Evolutionary conservation across 2,113 vertebrate genomes (phyloP), one percentile per base, ranked within the genome.

Genomic region (Carollia perspicillata): DNA sequence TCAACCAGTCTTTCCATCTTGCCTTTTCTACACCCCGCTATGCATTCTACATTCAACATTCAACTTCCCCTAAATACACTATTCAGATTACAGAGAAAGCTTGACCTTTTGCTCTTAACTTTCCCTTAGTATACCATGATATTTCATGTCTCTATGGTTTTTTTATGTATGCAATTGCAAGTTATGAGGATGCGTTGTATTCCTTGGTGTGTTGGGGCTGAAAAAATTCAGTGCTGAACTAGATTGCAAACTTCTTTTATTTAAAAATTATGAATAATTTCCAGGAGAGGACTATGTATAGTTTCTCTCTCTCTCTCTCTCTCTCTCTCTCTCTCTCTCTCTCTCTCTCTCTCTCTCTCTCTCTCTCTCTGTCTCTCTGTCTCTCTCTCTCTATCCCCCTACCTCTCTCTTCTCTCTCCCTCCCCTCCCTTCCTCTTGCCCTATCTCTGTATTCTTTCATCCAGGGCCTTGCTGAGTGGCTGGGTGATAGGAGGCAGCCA

Each of bases 251-350:
- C 9, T 77, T 0, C 4, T 55, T 55, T 93, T 69, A 68, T 65
- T 87, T 44, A 75, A 81, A 92, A 77, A 42, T 44, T 91, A n/a
- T 55, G 26, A n/a, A 60, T 79, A 88, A 90, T 66, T 96, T 94
- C 71, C 20, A 74, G 78, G 47, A 16, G 83, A 4, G 14, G 11
- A 71, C 30, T 18, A 44, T 90, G 51, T 66, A 69, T 68, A 30
- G 6, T 72, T 71, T 96, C 9, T 53, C 16, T 88, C 11, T 49
- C 0, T 80, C 12, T 74, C 3, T 40, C 12, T 71, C 3, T 47
- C 12, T 71, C 3, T 47, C 9, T 75, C 3, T 47, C 12, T 81
- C 9, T 69, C 5, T 40, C 9, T 71, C 5, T 47, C 9, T 75
- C 5, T 47, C 7, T 75, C 5, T 47, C 12, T n/a, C 8, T 65